These are phyloP conservation scores for Zalophus californianus DNA, from an alignment of 2,797 vertebrate species.

Conservation along the genomic window DNA sequence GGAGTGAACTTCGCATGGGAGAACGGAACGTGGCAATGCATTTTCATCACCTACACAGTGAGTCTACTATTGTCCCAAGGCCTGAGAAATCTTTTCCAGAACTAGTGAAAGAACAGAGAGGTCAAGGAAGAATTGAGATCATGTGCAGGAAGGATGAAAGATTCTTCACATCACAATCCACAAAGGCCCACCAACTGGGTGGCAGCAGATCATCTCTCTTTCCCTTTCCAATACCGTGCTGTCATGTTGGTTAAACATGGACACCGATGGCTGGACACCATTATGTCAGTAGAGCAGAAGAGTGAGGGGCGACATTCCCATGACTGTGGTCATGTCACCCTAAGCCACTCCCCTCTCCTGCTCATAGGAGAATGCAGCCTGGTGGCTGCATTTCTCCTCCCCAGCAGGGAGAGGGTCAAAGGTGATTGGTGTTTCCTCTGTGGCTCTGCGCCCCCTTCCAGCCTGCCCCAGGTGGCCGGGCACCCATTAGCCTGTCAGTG, in stretches of 20 bases:
- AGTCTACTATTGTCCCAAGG: neutral
- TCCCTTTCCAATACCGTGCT: neutral
- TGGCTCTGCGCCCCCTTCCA: neutral
- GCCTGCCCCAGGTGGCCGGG: neutral
- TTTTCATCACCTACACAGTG: neutral
- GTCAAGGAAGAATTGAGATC: neutral
- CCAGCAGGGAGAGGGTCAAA: neutral
- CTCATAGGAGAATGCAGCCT: neutral
- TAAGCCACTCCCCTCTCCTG: neutral
- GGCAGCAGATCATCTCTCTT: neutral
- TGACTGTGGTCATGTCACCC: no score
- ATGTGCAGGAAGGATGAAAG: neutral
- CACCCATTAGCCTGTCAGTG: neutral
- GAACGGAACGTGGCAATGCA: neutral
- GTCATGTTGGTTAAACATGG: neutral
- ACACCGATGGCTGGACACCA: neutral
- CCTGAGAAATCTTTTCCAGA: neutral
- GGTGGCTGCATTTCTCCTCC: neutral
- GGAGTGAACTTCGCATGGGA: constrained; percentile 52
- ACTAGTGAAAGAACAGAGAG: constrained; percentile 26
- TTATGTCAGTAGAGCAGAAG: neutral
- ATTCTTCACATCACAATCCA: neutral
- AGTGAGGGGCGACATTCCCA: neutral
- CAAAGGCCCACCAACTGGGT: neutral
- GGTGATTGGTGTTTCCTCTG: neutral